Evolutionary conservation across 2,888 invertebrate species (phyloP).

Genomic region (Cephus spinipes): DNA sequence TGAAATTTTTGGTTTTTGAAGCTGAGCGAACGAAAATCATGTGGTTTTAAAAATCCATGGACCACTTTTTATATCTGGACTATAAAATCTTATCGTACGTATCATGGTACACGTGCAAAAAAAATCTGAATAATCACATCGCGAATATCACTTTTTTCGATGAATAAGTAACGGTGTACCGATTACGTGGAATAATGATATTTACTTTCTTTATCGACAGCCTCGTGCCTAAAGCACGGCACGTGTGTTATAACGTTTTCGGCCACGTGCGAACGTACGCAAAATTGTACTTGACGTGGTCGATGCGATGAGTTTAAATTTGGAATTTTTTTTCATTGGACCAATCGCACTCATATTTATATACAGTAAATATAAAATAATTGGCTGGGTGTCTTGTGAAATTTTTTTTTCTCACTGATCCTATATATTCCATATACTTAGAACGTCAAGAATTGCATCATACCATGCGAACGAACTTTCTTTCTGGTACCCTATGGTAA

Average conservation of each 20-base stretch:
- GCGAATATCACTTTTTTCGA: not conserved
- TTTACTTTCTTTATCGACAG: not conserved
- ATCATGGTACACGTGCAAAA: not conserved
- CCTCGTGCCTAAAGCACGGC: not conserved
- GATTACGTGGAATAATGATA: not conserved
- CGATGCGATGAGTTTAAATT: not conserved
- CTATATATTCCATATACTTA: not conserved
- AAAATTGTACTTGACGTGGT: not conserved
- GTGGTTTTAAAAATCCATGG: not conserved
- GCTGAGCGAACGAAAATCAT: not conserved
- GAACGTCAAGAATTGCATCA: not conserved
- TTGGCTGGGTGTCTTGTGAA: not conserved
- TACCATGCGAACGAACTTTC: not conserved
- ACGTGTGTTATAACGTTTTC: not conserved
- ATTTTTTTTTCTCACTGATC: not conserved
- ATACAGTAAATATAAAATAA: not conserved
- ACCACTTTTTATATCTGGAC: too few species aligned
- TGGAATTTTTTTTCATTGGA: not conserved
- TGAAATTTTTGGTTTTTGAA: not conserved
- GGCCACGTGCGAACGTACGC: not conserved
- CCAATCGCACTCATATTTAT: not conserved
- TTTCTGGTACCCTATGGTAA: not conserved
- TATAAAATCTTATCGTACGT: not conserved
- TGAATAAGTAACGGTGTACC: not conserved
- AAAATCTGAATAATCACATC: not conserved